phyloP scores from a whole-genome alignment of 2,797 vertebrate species.

The Pseudochirops cupreus region DNA sequence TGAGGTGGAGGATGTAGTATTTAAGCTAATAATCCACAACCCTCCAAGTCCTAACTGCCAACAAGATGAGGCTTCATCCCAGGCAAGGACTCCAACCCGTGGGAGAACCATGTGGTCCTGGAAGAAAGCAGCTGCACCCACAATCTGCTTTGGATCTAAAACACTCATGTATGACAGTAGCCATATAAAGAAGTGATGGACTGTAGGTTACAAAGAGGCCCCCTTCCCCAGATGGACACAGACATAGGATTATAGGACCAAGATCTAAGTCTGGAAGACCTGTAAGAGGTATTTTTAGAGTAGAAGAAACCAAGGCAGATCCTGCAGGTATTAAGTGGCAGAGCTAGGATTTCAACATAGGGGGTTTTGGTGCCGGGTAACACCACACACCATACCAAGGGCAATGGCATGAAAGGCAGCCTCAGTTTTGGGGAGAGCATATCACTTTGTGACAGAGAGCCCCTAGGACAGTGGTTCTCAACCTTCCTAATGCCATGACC shows the following conservation, averaged over 20 bases:
- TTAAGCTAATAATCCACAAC: not conserved
- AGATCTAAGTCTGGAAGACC: not conserved
- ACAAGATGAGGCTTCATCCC: not conserved
- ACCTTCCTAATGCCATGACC: too few species aligned
- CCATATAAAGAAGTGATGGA: not conserved
- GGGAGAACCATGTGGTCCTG: not conserved
- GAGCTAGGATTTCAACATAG: not conserved
- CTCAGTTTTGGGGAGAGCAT: not conserved
- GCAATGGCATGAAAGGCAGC: not conserved
- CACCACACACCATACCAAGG: not conserved
- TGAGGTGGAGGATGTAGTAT: not conserved
- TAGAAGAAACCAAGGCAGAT: not conserved
- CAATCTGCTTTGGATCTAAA: not conserved
- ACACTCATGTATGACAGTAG: not conserved
- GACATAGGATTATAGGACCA: not conserved
- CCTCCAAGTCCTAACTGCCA: not conserved
- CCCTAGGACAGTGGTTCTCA: too few species aligned
- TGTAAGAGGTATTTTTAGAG: not conserved
- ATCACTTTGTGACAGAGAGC: not conserved
- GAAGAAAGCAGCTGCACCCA: not conserved
- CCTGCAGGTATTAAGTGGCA: not conserved
- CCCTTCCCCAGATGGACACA: not conserved
- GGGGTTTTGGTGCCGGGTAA: not conserved
- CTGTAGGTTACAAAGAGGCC: not conserved
- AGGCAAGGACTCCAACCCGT: not conserved